phyloP scores from a whole-genome alignment of 2,797 vertebrate species.

The Rhinichthys osculus region DNA sequence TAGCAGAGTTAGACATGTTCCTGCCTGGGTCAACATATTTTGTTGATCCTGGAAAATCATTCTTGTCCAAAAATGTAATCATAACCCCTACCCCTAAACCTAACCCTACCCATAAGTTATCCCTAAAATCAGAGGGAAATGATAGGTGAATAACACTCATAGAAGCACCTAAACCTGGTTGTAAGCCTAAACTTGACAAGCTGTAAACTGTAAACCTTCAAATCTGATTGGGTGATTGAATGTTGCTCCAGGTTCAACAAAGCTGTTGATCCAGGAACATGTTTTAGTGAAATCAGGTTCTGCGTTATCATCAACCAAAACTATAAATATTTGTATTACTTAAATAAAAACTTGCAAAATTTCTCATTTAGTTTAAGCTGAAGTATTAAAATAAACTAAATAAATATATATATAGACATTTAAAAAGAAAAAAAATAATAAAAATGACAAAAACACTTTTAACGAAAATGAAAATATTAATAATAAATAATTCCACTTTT shows the following conservation, averaged over 20 bases:
- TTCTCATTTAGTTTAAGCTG: background rate
- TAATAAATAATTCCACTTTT: too few species aligned
- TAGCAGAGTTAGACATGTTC: too few species aligned
- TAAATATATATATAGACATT: background rate
- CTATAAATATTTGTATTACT: background rate
- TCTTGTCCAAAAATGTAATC: background rate
- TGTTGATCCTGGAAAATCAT: background rate
- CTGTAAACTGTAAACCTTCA: background rate
- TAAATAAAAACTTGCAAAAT: background rate
- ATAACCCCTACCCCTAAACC: background rate
- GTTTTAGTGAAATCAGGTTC: background rate
- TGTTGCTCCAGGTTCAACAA: background rate
- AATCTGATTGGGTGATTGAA: background rate
- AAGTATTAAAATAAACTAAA: background rate
- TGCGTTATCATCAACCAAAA: background rate
- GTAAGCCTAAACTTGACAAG: background rate
- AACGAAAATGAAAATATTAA: background rate
- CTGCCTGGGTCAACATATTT: too few species aligned
- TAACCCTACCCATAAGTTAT: background rate
- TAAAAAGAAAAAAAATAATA: background rate
- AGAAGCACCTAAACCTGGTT: background rate
- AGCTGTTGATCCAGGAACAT: background rate
- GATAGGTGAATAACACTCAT: background rate
- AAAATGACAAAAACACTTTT: background rate
- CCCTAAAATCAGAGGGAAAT: background rate